These are phyloP conservation scores for Lepidocyrtinus sp. DNA, from an alignment of 2,888 invertebrate species.

Conservation along the genomic window DNA sequence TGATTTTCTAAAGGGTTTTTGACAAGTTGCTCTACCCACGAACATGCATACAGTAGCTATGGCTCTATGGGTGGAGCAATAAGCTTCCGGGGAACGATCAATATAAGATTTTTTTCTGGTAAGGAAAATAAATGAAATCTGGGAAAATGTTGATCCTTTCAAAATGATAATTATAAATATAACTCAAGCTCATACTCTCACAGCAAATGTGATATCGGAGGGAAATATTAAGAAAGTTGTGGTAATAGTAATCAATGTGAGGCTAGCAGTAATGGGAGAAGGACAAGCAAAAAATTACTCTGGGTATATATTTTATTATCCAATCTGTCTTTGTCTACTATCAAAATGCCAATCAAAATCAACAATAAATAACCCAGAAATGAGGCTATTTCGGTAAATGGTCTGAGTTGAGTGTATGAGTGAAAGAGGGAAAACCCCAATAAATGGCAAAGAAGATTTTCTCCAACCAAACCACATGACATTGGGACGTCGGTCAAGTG, in stretches of 20 bases:
- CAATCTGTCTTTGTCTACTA: constrained; percentile 55
- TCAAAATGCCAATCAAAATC: constrained; percentile 59
- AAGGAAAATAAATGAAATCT: constrained; percentile 2
- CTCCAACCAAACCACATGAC: constrained; percentile 9
- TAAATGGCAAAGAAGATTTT: constrained; percentile 28
- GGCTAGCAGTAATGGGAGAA: background rate
- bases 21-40: background rate
- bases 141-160: background rate
- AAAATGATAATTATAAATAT: constrained; percentile 11
- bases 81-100: background rate
- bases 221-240: background rate
- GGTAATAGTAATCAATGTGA: background rate
- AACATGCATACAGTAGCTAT: background rate
- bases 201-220: background rate
- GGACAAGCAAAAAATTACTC: constrained; percentile 26
- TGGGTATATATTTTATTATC: constrained; percentile 46
- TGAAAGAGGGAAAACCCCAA: constrained; percentile 5
- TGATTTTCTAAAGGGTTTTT: too few species aligned
- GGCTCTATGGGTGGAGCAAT: background rate
- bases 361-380: constrained; percentile 55
- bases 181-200: background rate
- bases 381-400: constrained; percentile 53
- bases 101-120: background rate
- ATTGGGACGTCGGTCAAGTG: constrained; percentile 10
- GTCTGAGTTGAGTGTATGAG: constrained; percentile 15